These are phyloP conservation scores for Pseudorectes ferrugineus DNA, from an alignment of 2,113 vertebrate species.

Conservation along the genomic window DNA sequence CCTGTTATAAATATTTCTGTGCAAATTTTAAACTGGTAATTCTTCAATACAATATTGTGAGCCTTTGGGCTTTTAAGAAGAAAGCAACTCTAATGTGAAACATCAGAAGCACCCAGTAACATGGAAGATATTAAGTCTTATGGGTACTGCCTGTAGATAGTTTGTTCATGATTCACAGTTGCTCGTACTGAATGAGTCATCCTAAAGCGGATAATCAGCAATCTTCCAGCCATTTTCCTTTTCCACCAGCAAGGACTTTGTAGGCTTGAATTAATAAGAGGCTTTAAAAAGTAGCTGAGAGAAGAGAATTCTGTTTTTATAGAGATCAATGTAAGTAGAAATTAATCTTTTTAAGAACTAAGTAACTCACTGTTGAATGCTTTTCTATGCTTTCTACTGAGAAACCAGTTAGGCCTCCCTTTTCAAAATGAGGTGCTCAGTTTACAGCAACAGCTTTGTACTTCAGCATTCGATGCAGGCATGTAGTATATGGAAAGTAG, in stretches of 20 bases:
- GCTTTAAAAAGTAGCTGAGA: not conserved
- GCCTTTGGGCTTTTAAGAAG: not conserved
- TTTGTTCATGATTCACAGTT: slow-evolving; percentile 13
- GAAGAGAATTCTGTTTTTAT: not conserved
- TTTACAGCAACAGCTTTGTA: slow-evolving; percentile 44
- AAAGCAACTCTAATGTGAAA: not conserved
- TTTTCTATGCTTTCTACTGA: slow-evolving; percentile 5
- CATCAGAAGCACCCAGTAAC: not conserved
- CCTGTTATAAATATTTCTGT: not conserved
- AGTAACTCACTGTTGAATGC: not conserved
- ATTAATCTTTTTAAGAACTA: slow-evolving; percentile 5
- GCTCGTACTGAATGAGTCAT: slow-evolving; percentile 12
- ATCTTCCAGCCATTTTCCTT: not conserved
- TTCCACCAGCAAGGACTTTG: not conserved
- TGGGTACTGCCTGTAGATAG: not conserved
- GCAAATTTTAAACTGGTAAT: not conserved
- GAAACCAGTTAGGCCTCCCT: not conserved
- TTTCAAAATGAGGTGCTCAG: slow-evolving; percentile 14
- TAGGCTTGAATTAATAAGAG: slow-evolving; percentile 16
- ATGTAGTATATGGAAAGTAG: not conserved
- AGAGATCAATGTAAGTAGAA: slow-evolving; percentile 4
- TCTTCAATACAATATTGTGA: not conserved
- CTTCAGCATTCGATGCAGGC: not conserved
- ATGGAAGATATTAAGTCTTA: not conserved
- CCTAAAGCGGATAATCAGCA: not conserved